Conservation (phyloP, 2,113 vertebrate genomes). For the Pedionomus torquatus region DNA sequence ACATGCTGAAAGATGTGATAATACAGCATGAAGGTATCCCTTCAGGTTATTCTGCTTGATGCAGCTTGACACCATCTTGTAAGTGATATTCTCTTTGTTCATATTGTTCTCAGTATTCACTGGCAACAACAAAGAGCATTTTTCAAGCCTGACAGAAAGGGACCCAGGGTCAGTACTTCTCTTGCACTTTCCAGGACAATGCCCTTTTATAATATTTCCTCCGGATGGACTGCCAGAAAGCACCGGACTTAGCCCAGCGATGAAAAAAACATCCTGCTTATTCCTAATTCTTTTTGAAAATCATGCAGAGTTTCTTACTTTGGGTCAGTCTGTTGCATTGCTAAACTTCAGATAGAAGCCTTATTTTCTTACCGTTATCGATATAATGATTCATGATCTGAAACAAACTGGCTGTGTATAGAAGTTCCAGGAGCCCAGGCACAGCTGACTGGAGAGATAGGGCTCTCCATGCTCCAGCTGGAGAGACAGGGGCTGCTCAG, state of each 20-base stretch:
- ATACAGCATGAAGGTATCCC: neutral
- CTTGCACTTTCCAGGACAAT: neutral
- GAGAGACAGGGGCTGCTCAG: neutral
- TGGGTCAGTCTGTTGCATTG: neutral
- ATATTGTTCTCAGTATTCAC: neutral
- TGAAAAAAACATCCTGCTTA: neutral
- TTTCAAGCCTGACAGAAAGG: conserved; percentile 3
- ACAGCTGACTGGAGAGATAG: neutral
- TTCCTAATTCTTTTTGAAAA: neutral
- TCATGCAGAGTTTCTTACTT: neutral
- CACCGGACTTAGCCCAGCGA: neutral
- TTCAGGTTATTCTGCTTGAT: conserved; percentile 48
- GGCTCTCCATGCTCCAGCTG: neutral
- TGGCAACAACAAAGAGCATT: neutral
- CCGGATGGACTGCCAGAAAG: neutral
- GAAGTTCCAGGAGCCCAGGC: neutral
- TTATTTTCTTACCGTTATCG: neutral
- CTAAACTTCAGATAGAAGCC: neutral
- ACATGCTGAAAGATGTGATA: neutral
- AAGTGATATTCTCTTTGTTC: conserved; percentile 32
- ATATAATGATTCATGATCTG: neutral
- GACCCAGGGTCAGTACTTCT: neutral
- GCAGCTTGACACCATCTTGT: neutral
- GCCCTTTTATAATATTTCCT: neutral
- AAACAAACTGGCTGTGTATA: neutral